These are phyloP conservation scores for Scytalopus superciliaris DNA, from an alignment of 2,113 vertebrate species.

Conservation along the genomic window DNA sequence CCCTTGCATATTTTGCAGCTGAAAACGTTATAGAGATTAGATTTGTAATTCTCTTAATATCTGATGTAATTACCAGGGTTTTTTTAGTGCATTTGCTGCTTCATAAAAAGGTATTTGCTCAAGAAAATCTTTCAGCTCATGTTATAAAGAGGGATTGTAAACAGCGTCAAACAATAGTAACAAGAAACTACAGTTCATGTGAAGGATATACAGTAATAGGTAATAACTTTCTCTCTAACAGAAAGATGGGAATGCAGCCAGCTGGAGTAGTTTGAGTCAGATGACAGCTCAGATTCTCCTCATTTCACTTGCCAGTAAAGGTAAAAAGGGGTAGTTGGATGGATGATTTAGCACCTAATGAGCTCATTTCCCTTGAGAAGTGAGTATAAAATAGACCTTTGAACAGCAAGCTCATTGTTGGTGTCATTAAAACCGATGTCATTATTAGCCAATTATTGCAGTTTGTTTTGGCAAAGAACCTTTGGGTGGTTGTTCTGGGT, in stretches of 20 bases:
- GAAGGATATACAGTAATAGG: not conserved
- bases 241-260: not conserved
- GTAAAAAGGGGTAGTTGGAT: not conserved
- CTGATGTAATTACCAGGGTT: not conserved
- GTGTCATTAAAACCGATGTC: not conserved
- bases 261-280: not conserved
- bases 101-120: not conserved
- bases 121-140: not conserved
- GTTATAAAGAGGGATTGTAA: not conserved
- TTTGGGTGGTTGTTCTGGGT: not conserved
- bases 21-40: not conserved
- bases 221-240: not conserved
- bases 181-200: not conserved
- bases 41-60: not conserved
- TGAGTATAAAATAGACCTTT: not conserved
- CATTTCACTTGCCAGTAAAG: accelerated
- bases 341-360: not conserved
- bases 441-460: not conserved
- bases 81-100: not conserved
- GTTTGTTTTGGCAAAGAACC: not conserved
- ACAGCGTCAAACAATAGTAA: not conserved
- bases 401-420: not conserved
- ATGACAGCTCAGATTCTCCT: not conserved
- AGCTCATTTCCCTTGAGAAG: not conserved
- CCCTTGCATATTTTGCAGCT: not conserved